Conservation (phyloP, 2,888 invertebrate species). For the Epirrhoe tristata region DNA sequence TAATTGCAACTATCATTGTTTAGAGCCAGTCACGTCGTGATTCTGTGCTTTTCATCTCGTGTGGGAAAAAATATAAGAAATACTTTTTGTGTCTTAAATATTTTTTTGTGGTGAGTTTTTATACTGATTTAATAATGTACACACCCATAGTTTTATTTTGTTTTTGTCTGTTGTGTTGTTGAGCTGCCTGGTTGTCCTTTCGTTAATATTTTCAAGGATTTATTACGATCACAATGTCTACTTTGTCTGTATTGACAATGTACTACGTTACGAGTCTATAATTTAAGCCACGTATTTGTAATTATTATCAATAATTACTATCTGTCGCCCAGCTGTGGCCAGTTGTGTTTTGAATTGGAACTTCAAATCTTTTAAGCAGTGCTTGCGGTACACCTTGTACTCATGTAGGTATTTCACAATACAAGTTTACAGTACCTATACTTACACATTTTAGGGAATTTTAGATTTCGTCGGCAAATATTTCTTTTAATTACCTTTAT, state of each 20-base stretch:
- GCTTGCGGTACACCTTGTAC: background rate
- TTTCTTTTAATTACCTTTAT: too few relatives aligned
- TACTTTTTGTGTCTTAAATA: conserved; percentile 15
- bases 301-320: too few relatives aligned
- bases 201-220: background rate
- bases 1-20: conserved; percentile 52
- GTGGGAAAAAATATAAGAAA: conserved; percentile 13
- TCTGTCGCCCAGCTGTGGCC: too few relatives aligned
- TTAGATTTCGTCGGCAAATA: too few relatives aligned
- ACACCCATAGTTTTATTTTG: background rate
- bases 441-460: too few relatives aligned
- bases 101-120: conserved; percentile 27
- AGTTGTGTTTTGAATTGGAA: background rate
- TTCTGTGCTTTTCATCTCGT: conserved; percentile 45
- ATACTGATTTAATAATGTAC: too few relatives aligned
- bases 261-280: background rate
- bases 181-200: background rate
- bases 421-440: too few relatives aligned
- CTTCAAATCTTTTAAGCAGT: background rate
- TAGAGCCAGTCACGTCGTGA: conserved; percentile 53
- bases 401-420: background rate
- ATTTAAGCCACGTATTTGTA: too few relatives aligned
- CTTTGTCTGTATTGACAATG: background rate
- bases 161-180: background rate
- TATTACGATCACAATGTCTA: background rate